A percentile compares a stretch with the other conserved stretches of the same genome.
phyloP scores from a whole-genome alignment of 2,113 vertebrate genomes.

The Myrmecobius fasciatus region DNA sequence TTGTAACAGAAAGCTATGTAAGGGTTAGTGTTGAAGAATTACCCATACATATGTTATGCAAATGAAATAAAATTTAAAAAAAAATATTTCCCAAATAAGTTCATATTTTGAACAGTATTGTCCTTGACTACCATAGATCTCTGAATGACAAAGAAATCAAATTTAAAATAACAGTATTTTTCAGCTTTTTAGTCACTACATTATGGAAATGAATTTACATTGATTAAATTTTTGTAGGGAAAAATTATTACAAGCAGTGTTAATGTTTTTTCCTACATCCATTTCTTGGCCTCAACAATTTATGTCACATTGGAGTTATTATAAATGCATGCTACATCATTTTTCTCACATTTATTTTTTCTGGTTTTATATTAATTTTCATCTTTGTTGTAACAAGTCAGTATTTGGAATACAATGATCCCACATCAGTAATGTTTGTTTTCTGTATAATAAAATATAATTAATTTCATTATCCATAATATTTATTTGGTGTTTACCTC shows the following conservation, averaged over 20 bases:
- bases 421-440: not conserved
- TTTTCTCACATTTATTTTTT: not conserved
- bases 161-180: not conserved
- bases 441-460: not conserved
- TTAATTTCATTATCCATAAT: not conserved
- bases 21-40: no score
- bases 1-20: no score
- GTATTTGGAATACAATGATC: not conserved
- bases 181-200: not conserved
- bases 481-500: not conserved
- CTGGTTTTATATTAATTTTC: not conserved
- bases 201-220: not conserved
- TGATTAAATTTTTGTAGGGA: not conserved
- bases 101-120: not conserved
- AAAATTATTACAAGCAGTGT: not conserved
- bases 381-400: not conserved
- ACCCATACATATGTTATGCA: no score
- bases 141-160: not conserved
- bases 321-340: not conserved
- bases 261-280: not conserved
- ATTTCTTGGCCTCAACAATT: not conserved
- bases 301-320: not conserved
- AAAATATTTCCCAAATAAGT: not conserved
- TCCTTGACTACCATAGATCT: not conserved
- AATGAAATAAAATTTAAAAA: no score